phyloP scores from a whole-genome alignment of 1,140 invertebrate genomes.

The Habropoda laboriosa region DNA sequence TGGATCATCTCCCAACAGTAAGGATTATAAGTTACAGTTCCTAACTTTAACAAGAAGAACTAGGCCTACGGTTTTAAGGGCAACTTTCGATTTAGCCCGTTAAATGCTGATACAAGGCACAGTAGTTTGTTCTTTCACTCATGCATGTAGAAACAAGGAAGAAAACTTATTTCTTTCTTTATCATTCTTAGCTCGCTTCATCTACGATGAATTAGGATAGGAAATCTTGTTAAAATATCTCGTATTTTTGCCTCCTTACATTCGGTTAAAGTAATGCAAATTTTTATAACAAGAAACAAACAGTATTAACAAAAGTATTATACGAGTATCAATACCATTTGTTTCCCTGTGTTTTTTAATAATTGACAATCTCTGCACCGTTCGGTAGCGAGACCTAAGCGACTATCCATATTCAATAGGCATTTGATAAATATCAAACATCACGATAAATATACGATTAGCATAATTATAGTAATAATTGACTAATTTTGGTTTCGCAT shows the following conservation, averaged over 20 bases:
- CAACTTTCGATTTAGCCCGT: background rate
- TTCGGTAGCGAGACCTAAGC: constrained; percentile 16
- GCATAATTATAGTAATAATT: constrained; percentile 69
- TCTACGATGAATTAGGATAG: background rate
- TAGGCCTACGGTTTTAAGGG: background rate
- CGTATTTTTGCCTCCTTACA: background rate
- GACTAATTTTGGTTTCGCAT: constrained; percentile 77
- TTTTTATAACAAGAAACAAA: constrained; percentile 11
- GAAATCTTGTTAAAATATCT: constrained; percentile 5
- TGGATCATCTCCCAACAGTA: background rate
- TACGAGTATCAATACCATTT: constrained; percentile 34
- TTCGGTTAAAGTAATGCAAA: constrained; percentile 6
- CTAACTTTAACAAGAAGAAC: constrained; percentile 6
- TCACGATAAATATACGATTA: constrained; percentile 68
- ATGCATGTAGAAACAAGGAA: background rate
- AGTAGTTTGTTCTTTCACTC: background rate
- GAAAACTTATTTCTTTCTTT: background rate
- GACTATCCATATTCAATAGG: constrained; percentile 49
- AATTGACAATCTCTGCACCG: background rate
- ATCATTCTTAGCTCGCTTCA: too few relatives aligned
- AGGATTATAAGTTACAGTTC: constrained; percentile 4
- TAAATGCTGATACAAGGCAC: constrained; percentile 4
- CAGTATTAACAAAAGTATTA: constrained; percentile 18
- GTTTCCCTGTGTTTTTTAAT: constrained; percentile 1
- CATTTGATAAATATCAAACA: constrained; percentile 70